Percentiles rank a stretch among this genome's conserved stretches.
These are phyloP conservation scores for Ariopsis seemanni DNA, from an alignment of 2,113 vertebrate species.

Conservation along the genomic window DNA sequence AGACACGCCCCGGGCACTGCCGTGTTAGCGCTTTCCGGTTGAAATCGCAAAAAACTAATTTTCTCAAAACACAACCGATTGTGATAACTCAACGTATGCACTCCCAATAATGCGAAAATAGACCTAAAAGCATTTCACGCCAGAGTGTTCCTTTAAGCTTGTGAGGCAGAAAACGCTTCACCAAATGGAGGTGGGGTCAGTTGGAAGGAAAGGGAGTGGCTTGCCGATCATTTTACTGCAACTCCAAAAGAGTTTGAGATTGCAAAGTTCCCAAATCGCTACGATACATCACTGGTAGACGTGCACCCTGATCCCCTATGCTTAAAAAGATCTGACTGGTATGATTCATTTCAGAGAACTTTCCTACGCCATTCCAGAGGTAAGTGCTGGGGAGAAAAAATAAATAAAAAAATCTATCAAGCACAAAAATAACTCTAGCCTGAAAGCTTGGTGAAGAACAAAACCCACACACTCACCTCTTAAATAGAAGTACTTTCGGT, in stretches of 20 bases:
- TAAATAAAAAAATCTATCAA: neutral
- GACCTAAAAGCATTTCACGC: too few species aligned
- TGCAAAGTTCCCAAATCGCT: too few species aligned
- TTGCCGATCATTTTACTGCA: neutral
- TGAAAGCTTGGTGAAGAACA: neutral
- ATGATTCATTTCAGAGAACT: neutral
- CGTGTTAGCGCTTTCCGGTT: too few species aligned
- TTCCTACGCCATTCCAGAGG: neutral
- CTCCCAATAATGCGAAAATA: too few species aligned
- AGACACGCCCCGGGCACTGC: too few species aligned
- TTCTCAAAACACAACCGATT: too few species aligned
- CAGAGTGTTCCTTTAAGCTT: too few species aligned
- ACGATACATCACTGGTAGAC: neutral
- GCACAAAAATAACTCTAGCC: neutral
- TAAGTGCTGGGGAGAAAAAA: neutral
- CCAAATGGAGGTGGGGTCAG: too few species aligned
- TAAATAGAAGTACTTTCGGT: constrained; percentile 94
- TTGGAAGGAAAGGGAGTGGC: neutral
- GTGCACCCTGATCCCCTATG: neutral
- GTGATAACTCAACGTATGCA: too few species aligned
- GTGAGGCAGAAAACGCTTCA: too few species aligned
- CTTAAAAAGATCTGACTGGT: neutral
- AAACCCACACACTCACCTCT: constrained; percentile 79
- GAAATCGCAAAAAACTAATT: too few species aligned
- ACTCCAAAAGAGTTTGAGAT: neutral